A percentile compares a stretch with the other conserved stretches of the same genome.
phyloP scores from a whole-genome alignment of 1,140 invertebrate genomes.

The Latrodectus geometricus region DNA sequence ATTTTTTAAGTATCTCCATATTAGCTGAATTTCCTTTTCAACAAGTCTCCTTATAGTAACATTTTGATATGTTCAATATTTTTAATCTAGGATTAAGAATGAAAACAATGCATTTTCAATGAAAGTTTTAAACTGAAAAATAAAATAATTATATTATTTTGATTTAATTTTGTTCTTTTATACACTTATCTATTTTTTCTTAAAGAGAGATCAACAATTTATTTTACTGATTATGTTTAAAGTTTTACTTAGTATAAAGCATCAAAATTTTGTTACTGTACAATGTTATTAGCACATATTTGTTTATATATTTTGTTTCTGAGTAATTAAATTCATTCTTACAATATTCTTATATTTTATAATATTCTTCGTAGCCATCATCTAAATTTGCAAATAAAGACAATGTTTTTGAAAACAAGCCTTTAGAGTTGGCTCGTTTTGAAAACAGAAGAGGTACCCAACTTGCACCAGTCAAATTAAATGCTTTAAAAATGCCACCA shows the following conservation, averaged over 20 bases:
- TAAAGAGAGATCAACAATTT: too few relatives aligned
- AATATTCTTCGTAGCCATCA: slow-evolving; percentile 13
- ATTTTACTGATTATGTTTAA: neutral
- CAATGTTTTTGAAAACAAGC: slow-evolving; percentile 16
- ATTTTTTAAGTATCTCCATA: too few relatives aligned
- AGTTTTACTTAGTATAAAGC: neutral
- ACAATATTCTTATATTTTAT: neutral
- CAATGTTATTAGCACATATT: neutral
- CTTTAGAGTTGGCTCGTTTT: slow-evolving; percentile 20
- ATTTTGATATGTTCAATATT: too few relatives aligned
- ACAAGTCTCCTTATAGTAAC: too few relatives aligned
- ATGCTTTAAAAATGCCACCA: slow-evolving; percentile 40
- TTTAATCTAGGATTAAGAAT: too few relatives aligned
- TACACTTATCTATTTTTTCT: too few relatives aligned
- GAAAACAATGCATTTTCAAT: too few relatives aligned
- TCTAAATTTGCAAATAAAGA: neutral
- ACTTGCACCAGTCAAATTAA: slow-evolving; percentile 32
- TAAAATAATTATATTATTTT: too few relatives aligned
- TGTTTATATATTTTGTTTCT: neutral
- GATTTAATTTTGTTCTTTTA: too few relatives aligned
- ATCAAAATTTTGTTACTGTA: neutral
- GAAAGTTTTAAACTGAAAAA: too few relatives aligned
- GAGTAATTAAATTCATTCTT: neutral
- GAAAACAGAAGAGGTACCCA: slow-evolving; percentile 49
- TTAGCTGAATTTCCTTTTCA: too few relatives aligned